Base-by-base conservation (phyloP, 1,140 invertebrate genomes). In the Manduca sexta region DNA sequence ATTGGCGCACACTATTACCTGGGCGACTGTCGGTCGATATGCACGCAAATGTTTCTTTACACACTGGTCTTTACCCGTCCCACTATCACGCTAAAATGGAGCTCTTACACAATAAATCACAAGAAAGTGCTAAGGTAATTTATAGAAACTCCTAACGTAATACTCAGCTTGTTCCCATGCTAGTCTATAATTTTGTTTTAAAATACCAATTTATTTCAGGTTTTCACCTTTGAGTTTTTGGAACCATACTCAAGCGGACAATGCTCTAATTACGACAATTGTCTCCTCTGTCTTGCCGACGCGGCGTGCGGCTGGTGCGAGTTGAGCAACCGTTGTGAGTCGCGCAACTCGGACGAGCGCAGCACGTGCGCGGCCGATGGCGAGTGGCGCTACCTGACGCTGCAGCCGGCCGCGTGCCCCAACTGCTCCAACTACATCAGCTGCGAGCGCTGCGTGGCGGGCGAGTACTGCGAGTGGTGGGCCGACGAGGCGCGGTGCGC, bases 231-330 rank as follows among this genome's bases (percentile, higher is more conserved):
- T 54, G 94, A 97, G 66, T 96, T 96, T 73, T 74, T 98, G 15
- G 95, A 97, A 74, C 95, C 95, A 0, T 97, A 92, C 74, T 89
- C 88, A 10, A 91, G 92, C 44, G 94, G 93, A 0, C 87, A 90
- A n/a, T 98, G 97, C 67, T 72, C 81, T 0, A 86, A 89, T 14
- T 95, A 97, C 64, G 89, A 86, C 39, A 98, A 94, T 68, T 98
- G 97, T 70, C 77, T 97, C 4, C 89, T 94, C 39, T 98, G 97
- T 73, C 81, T 98, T 14, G 93, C 92, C 0, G 97, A 99, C 82
- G 91, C 93, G 0, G 89, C 91, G 7, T 98, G 97, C 72, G 95
- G 95, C 0, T 98, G 97, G 97, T 97, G 95, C 71, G 91, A 94
- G 13, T 65, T 92, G 5, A 93, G 88, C 0, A 84, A 88, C 18